Base-by-base conservation (phyloP, 2,113 vertebrate species). In the Puntigrus tetrazona region DNA sequence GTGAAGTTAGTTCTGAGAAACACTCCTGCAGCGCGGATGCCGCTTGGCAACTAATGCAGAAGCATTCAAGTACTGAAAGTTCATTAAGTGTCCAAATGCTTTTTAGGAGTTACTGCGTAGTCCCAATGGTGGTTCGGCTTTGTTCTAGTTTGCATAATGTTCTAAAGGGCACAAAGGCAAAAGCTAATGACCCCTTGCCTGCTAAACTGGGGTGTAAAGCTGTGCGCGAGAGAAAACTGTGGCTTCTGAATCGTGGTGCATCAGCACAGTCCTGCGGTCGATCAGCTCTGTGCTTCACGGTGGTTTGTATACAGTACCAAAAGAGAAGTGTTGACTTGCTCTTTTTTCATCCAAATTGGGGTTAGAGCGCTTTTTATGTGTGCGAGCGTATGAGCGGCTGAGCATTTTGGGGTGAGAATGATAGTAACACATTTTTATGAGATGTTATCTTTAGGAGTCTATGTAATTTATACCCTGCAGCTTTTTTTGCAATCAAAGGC, bases 191-290 rank as follows among this genome's bases (percentile, higher is more conserved):
- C 79, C 79, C 27, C 10, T 55, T 22, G 34, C 25, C 25, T 47
- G 25, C 8, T 31, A 47, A 80, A 63, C 22, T 0, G 36, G 77
- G 77, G n/a, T 65, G 38, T 47, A 65, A 80, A 20, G 59, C 41
- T 67, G 5, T 7, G 59, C 22, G 55, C n/a, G 90, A 89, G 81
- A 91, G 88, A 63, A 52, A 86, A 87, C 86, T 93, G 92, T 90
- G 92, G 92, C 89, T 92, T 89, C 85, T 86, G 87, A 88, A 73
- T 87, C 91, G 89, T 86, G 89, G 92, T 92, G 92, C 92, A 88
- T 87, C 89, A 91, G 91, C 91, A 90, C 90, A 90, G 87, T 90
- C 77, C 47, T 94, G 93, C 87, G 93, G 94, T 94, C 90, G 91
- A 82, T 55, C 82, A 88, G 90, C 88, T 86, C 90, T 93, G 87